These are phyloP conservation scores for Tetraodon nigroviridis DNA, from an alignment of 2,113 vertebrate species.

Conservation along the genomic window DNA sequence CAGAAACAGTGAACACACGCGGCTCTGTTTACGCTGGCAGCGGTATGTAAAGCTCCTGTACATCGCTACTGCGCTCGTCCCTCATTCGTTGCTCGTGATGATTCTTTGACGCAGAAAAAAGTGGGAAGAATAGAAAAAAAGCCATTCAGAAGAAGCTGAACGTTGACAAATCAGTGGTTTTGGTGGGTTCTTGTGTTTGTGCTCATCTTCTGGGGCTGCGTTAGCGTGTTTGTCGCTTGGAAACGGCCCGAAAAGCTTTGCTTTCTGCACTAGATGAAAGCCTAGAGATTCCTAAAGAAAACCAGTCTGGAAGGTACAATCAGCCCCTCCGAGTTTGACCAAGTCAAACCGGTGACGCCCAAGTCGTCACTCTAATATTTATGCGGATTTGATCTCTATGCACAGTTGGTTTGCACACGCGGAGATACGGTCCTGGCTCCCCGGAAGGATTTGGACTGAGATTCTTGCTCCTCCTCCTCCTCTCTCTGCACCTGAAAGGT, in stretches of 20 bases:
- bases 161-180: constrained; percentile 64
- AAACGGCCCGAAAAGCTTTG: constrained; percentile 50
- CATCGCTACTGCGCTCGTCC: constrained; percentile 56
- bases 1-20: constrained; percentile 52
- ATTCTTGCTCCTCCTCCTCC: constrained; percentile 28
- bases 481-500: constrained; percentile 47
- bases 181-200: constrained; percentile 66
- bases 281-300: constrained; percentile 59
- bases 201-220: constrained; percentile 38
- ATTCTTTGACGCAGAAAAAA: constrained; percentile 60
- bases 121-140: constrained; percentile 40
- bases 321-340: constrained; percentile 61
- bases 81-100: constrained; percentile 64
- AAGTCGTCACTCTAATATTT: constrained; percentile 68
- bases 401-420: constrained; percentile 72
- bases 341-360: constrained; percentile 60
- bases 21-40: constrained; percentile 43
- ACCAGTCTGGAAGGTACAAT: constrained; percentile 68
- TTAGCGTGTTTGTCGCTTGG: constrained; percentile 59
- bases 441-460: constrained; percentile 55
- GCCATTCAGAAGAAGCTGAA: constrained; percentile 58
- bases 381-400: constrained; percentile 73
- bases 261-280: constrained; percentile 43
- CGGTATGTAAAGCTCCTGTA: constrained; percentile 59
- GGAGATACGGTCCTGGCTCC: constrained; percentile 10